These are phyloP conservation scores for Crotalus tigris DNA, from an alignment of 2,113 vertebrate genomes.

Conservation along the genomic window DNA sequence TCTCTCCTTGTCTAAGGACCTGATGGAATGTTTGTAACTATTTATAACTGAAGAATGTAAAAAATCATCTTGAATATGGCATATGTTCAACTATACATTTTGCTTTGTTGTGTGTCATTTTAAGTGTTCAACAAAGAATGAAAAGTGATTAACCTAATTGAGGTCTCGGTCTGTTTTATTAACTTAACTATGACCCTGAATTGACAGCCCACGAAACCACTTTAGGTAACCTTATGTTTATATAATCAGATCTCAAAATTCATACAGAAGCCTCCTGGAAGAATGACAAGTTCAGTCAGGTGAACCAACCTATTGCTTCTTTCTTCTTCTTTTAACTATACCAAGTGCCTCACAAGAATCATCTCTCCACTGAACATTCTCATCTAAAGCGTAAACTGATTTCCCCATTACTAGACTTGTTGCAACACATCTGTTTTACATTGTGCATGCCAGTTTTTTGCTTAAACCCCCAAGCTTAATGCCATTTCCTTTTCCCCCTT, in stretches of 20 bases:
- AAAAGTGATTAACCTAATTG: neutral
- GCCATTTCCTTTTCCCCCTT: conserved; percentile 16
- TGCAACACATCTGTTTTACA: conserved; percentile 67
- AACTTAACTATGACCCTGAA: neutral
- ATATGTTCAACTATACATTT: neutral
- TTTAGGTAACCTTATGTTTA: neutral
- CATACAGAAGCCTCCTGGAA: neutral
- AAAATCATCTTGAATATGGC: neutral
- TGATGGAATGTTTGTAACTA: neutral
- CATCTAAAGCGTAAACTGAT: conserved; percentile 6
- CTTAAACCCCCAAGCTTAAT: conserved; percentile 48
- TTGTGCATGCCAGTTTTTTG: conserved; percentile 58
- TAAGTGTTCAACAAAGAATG: neutral
- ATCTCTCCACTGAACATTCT: conserved; percentile 11
- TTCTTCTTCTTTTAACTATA: conserved; percentile 26
- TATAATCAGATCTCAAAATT: neutral
- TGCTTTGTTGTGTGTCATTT: neutral
- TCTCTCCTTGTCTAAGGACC: neutral
- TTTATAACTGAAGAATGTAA: neutral
- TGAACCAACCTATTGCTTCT: conserved; percentile 6
- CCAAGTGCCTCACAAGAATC: conserved; percentile 3
- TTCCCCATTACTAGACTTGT: conserved; percentile 57
- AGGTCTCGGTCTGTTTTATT: neutral
- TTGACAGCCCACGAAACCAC: neutral
- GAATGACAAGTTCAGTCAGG: neutral